Percentiles rank a stretch among this genome's conserved stretches.
Conservation (phyloP, 2,888 invertebrate species). For the Campopleginae sp. region DNA sequence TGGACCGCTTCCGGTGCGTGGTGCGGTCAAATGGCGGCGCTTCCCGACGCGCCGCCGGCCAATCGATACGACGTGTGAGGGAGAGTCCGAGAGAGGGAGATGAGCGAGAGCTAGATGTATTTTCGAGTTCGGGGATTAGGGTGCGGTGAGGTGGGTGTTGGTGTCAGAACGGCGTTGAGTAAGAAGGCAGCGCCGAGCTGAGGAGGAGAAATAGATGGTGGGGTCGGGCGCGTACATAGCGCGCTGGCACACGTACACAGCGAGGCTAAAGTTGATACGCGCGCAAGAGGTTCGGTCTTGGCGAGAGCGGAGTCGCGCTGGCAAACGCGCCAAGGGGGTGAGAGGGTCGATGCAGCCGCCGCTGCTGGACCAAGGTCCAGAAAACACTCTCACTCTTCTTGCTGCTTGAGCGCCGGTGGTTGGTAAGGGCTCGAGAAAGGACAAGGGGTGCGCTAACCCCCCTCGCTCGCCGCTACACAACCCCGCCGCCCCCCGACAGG, state of each 20-base stretch:
- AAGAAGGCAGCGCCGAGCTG: slow-evolving; percentile 34
- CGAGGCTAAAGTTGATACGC: slow-evolving; percentile 39
- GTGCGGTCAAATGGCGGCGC: slow-evolving; percentile 78
- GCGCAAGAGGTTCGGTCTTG: slow-evolving; percentile 24
- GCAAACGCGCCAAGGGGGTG: slow-evolving; percentile 73
- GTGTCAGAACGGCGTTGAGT: slow-evolving; percentile 53
- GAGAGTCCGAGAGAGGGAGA: slow-evolving; percentile 65
- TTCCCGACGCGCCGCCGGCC: slow-evolving; percentile 78
- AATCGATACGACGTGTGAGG: slow-evolving; percentile 80
- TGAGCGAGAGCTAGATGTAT: slow-evolving; percentile 73
- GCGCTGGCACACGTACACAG: slow-evolving; percentile 39
- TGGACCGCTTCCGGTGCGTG: slow-evolving; percentile 69
- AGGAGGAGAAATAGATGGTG: slow-evolving; percentile 47
- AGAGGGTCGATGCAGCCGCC: slow-evolving; percentile 81
- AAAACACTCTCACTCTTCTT: slow-evolving; percentile 79
- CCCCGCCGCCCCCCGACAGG: slow-evolving; percentile 68
- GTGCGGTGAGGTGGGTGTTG: slow-evolving; percentile 80
- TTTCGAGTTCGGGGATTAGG: slow-evolving; percentile 82
- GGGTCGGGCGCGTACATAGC: slow-evolving; percentile 25
- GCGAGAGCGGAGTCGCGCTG: slow-evolving; percentile 28
- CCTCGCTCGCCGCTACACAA: slow-evolving; percentile 51
- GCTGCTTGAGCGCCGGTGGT: slow-evolving; percentile 71
- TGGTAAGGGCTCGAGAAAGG: slow-evolving; percentile 72
- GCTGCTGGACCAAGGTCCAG: slow-evolving; percentile 81
- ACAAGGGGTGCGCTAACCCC: slow-evolving; percentile 67